Evolutionary conservation across 2,888 invertebrate genomes (phyloP).

Genomic region (Bedellia somnulentella): DNA sequence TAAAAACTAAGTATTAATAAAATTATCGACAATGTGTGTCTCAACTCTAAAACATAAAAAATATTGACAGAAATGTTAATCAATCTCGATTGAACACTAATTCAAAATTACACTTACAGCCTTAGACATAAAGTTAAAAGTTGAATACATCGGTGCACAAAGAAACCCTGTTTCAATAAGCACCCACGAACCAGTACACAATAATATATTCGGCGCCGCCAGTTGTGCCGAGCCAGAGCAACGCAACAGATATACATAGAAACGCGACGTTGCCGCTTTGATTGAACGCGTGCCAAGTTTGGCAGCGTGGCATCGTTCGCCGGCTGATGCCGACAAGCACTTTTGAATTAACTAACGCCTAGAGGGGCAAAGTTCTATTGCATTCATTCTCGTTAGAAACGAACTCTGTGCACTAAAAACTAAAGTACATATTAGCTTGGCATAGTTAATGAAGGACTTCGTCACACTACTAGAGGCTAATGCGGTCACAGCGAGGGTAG

Average conservation of each 20-base stretch:
- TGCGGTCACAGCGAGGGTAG: slow-evolving; percentile 26
- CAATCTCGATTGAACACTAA: slow-evolving; percentile 1
- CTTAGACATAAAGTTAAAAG: slow-evolving; percentile 19
- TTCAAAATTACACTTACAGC: slow-evolving; percentile 24
- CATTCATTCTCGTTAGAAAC: slow-evolving; percentile 4
- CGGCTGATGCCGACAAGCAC: slow-evolving; percentile 48
- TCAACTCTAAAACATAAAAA: slow-evolving; percentile 18
- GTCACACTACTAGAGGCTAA: slow-evolving; percentile 15
- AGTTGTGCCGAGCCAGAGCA: slow-evolving; percentile 56
- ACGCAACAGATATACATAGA: slow-evolving; percentile 57
- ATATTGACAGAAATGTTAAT: slow-evolving; percentile 25
- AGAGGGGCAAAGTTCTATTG: slow-evolving; percentile 26
- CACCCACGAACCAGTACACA: slow-evolving; percentile 52
- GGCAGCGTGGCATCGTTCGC: slow-evolving; percentile 47
- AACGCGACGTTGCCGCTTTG: slow-evolving; percentile 38
- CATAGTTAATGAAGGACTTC: slow-evolving; percentile 17
- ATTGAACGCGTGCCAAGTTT: slow-evolving; percentile 40
- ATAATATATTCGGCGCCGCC: slow-evolving; percentile 61
- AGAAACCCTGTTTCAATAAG: slow-evolving; percentile 48
- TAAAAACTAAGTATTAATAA: too few species aligned
- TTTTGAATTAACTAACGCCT: slow-evolving; percentile 25
- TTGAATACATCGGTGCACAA: too few species aligned
- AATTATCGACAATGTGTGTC: too few species aligned
- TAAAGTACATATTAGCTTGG: slow-evolving; percentile 16
- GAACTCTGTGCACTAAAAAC: slow-evolving; percentile 3